A percentile compares a stretch with the other conserved stretches of the same genome.
Conservation (phyloP, 2,113 vertebrate species). For the Trematocara marginatum region DNA sequence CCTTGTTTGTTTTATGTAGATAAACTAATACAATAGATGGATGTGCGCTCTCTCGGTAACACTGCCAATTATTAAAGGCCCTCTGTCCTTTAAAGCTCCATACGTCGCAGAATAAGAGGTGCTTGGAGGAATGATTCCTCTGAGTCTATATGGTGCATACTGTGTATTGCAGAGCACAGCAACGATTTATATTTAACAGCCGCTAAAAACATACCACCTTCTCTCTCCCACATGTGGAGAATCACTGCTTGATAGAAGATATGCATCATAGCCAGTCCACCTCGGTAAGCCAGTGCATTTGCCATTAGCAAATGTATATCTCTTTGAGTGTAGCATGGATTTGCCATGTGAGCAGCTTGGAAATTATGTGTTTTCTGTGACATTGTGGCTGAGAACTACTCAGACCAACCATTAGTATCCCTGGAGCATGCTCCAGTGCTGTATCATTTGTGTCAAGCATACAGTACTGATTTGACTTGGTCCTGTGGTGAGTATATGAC, state of each 20-base stretch:
- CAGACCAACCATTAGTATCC: conserved; percentile 55
- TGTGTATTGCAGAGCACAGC: not conserved
- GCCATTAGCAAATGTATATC: conserved; percentile 43
- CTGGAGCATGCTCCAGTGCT: conserved; percentile 37
- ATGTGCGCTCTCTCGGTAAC: not conserved
- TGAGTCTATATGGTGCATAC: not conserved
- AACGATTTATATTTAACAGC: conserved; percentile 39
- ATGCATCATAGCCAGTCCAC: conserved; percentile 20
- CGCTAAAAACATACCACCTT: conserved; percentile 7
- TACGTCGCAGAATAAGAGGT: not conserved
- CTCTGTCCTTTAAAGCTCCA: conserved; percentile 2
- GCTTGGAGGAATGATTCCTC: not conserved
- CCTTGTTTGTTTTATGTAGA: conserved; percentile 49
- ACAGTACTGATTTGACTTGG: conserved; percentile 52
- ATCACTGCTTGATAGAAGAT: conserved; percentile 6
- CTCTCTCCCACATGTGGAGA: conserved; percentile 16
- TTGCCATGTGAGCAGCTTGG: conserved; percentile 16
- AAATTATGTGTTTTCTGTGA: conserved; percentile 59
- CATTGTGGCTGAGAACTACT: conserved; percentile 48
- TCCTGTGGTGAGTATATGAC: conserved; percentile 38
- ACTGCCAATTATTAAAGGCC: conserved; percentile 17
- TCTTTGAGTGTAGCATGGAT: conserved; percentile 21
- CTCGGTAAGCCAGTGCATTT: conserved; percentile 28
- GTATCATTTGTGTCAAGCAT: conserved; percentile 56
- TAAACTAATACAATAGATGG: conserved; percentile 31